Percentiles rank a stretch among this genome's conserved stretches.
Evolutionary conservation across 2,888 invertebrate genomes (phyloP).

Genomic region (Noctua janthe): DNA sequence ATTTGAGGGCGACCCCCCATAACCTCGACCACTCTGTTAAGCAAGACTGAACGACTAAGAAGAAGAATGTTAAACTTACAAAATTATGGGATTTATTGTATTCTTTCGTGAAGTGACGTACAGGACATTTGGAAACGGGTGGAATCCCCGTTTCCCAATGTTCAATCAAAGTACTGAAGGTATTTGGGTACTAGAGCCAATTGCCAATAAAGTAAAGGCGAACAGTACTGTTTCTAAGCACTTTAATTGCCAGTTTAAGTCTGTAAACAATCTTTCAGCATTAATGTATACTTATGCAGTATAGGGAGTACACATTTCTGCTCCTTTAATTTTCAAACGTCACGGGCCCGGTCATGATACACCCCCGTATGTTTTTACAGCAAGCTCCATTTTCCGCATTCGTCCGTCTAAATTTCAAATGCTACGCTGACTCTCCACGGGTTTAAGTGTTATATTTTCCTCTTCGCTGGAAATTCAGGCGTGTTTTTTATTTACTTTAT

Average conservation of each 20-base stretch:
- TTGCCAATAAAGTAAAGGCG: background rate
- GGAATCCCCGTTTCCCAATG: too few relatives aligned
- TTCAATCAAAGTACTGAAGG: constrained; percentile 6
- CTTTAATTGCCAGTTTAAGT: background rate
- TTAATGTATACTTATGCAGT: background rate
- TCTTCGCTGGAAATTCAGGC: constrained; percentile 68
- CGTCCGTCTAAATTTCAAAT: constrained; percentile 80
- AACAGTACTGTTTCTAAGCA: background rate
- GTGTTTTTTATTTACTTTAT: constrained; percentile 70
- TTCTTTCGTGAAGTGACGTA: constrained; percentile 2
- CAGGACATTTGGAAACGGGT: background rate
- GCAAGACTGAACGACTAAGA: too few relatives aligned
- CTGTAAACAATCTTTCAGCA: background rate
- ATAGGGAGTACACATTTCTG: too few relatives aligned
- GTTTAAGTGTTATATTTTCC: constrained; percentile 76
- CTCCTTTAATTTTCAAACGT: too few relatives aligned
- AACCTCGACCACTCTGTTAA: too few relatives aligned
- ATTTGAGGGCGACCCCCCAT: too few relatives aligned
- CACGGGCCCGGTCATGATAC: constrained; percentile 19
- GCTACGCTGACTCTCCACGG: constrained; percentile 76
- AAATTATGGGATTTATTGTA: background rate
- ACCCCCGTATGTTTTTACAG: constrained; percentile 66
- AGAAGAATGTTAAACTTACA: background rate
- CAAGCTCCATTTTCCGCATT: constrained; percentile 75
- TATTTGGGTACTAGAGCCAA: background rate